Conservation (phyloP, 1,140 invertebrate species). For the Hormaphis cornu region DNA sequence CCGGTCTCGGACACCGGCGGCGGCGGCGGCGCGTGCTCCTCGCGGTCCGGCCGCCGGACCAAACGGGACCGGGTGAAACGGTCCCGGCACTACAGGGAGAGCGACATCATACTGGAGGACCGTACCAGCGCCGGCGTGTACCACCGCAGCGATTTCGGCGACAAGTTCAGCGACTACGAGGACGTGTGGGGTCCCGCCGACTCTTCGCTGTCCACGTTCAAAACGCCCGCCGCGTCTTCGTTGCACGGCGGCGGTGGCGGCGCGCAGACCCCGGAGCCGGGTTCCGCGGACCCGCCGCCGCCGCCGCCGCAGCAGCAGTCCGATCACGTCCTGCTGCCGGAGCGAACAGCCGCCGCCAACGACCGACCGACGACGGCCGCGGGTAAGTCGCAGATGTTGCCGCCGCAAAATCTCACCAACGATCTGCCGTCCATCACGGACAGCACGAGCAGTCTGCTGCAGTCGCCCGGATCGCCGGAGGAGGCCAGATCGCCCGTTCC, state of each 20-base stretch:
- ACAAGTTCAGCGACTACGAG: constrained; percentile 91
- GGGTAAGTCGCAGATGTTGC: constrained; percentile 36
- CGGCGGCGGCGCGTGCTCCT: constrained; percentile 38
- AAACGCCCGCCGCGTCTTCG: constrained; percentile 44
- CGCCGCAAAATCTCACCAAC: background rate
- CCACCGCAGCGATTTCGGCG: constrained; percentile 73
- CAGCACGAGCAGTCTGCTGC: constrained; percentile 12
- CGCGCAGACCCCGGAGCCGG: constrained; percentile 15
- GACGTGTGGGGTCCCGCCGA: constrained; percentile 79
- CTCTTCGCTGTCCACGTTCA: constrained; percentile 39
- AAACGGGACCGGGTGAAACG: constrained; percentile 41
- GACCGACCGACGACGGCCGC: constrained; percentile 35
- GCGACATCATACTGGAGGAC: constrained; percentile 73
- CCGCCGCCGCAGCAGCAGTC: too few relatives aligned
- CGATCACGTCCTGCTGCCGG: too few relatives aligned
- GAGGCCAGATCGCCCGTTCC: background rate
- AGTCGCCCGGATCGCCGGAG: constrained; percentile 10
- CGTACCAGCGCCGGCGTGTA: constrained; percentile 59
- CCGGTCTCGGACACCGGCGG: constrained; percentile 42
- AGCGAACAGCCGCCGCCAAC: too few relatives aligned
- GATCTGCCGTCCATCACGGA: constrained; percentile 20
- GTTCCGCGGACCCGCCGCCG: constrained; percentile 39
- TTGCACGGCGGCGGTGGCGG: constrained; percentile 26
- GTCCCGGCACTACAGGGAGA: constrained; percentile 60
- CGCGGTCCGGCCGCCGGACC: background rate